Evolutionary conservation across 2,113 vertebrate genomes (phyloP), one percentile per base, ranked within the genome.

Genomic region (Onychostruthus taczanowskii): DNA sequence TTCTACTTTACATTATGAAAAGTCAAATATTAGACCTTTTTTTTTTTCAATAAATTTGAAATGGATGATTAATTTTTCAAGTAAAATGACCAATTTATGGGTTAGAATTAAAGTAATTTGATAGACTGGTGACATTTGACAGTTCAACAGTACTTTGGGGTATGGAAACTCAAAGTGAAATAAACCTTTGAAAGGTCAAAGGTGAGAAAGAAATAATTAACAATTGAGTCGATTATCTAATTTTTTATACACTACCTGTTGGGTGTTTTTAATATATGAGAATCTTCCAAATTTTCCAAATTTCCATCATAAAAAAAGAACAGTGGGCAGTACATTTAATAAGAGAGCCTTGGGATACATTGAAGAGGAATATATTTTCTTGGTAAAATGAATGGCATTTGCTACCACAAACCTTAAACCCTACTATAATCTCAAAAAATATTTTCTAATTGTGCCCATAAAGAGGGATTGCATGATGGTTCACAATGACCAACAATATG

Each of bases 221-320:
- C 1, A 27, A n/a, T 11, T 30, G 15, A 76, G 14, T 68, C 77
- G 90, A 81, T 41, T 0, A 19, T 61, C 10, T 75, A 8, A 2
- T 81, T 66, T 93, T 58, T 87, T 30, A 78, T 75, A 79, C 10
- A 39, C 67, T 59, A 76, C 15, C 37, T 78, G 6, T 59, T 19
- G 3, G 1, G 0, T 4, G 11, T 37, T 70, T 55, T 74, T 39
- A 86, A 22, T 53, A 41, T 61, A 17, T 21, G 2, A 58, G 10
- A 83, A 16, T 62, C 31, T 80, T 73, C 33, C 7, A 87, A 35
- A 46, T 27, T 76, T 16, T 68, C 37, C 37, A 37, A 37, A 37
- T 37, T 37, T 37, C 37, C 37, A 37, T 9, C 10, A 33, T 72
- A 73, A 82, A 68, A 56, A 79, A 91, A 43, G 16, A 73, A 26